phyloP scores from a whole-genome alignment of 2,113 vertebrate species.

The Peromyscus leucopus region DNA sequence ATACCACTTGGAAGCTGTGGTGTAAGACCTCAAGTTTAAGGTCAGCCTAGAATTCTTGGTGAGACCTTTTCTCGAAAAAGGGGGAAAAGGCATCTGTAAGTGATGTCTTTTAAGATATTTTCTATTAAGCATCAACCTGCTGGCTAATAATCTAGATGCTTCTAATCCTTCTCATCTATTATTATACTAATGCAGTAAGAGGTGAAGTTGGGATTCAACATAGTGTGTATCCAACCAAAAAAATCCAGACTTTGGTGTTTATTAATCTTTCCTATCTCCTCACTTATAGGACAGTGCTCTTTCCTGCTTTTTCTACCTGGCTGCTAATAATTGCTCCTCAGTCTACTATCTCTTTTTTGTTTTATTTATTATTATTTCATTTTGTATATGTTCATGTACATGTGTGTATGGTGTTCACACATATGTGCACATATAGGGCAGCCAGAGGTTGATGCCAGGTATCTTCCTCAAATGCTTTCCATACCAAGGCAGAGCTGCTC shows the following conservation, averaged over 20 bases:
- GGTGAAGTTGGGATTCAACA: neutral
- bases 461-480: neutral
- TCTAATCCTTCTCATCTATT: no score
- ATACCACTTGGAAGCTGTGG: neutral
- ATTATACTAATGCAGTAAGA: neutral
- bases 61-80: neutral
- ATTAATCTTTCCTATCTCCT: slow-evolving; percentile 23
- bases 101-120: neutral
- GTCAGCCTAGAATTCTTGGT: neutral
- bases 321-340: neutral
- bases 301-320: neutral
- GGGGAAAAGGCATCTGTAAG: neutral
- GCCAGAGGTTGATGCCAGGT: neutral
- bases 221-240: neutral
- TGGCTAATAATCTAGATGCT: neutral
- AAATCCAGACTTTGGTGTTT: neutral
- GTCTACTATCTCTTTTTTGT: neutral
- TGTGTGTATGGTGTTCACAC: neutral
- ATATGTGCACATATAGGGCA: neutral
- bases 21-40: neutral
- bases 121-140: neutral
- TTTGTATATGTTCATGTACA: neutral
- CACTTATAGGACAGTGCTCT: neutral
- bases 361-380: neutral
- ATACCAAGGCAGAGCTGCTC: neutral